A percentile compares a stretch with the other conserved stretches of the same genome.
Evolutionary conservation across 2,113 vertebrate species (phyloP).

Genomic region (Pachyramphus minor): DNA sequence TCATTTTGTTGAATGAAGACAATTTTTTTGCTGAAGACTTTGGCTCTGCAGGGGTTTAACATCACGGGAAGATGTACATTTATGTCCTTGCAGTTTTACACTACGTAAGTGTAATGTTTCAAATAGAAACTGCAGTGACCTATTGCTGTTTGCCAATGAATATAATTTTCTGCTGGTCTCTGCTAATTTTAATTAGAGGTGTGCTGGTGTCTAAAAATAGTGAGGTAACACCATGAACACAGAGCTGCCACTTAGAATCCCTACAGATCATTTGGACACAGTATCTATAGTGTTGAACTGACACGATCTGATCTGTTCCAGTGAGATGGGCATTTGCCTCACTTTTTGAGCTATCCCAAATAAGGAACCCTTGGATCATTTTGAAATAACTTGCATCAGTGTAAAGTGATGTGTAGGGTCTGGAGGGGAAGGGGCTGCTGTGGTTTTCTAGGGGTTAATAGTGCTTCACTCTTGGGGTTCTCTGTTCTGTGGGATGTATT

Average conservation of each 20-base stretch:
- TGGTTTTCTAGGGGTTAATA: not conserved
- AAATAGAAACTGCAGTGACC: not conserved
- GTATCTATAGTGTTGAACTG: not conserved
- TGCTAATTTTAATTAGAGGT: not conserved
- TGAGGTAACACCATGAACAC: not conserved
- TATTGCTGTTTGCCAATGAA: not conserved
- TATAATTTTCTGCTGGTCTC: not conserved
- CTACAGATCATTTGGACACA: not conserved
- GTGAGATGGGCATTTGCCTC: not conserved
- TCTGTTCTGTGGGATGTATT: not conserved
- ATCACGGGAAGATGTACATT: not conserved
- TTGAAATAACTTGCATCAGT: fast-evolving
- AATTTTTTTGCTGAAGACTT: not conserved
- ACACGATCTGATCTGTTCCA: not conserved
- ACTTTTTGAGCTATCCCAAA: not conserved
- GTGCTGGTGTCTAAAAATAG: not conserved
- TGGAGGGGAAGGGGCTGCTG: not conserved
- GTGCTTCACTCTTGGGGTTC: no score
- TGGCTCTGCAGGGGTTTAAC: not conserved
- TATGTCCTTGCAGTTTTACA: not conserved
- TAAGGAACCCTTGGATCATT: not conserved
- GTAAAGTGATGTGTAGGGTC: not conserved
- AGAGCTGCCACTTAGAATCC: not conserved
- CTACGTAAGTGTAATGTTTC: not conserved
- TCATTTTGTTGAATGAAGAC: not conserved